Evolutionary conservation across 2,888 invertebrate species (phyloP).

Genomic region (Nemapogon koenigi): DNA sequence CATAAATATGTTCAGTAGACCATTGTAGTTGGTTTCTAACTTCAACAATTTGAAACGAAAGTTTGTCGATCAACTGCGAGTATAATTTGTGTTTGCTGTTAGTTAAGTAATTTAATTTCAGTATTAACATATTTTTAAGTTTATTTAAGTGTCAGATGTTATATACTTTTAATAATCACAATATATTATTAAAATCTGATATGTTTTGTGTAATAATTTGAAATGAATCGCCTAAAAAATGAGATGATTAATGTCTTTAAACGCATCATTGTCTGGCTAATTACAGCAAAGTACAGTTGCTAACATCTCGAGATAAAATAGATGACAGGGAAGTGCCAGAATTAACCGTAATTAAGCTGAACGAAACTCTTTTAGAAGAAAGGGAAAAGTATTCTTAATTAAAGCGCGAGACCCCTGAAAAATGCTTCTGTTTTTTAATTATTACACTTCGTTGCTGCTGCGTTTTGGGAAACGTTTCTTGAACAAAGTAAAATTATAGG

Average conservation of each 20-base stretch:
- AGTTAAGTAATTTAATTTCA: too few relatives aligned
- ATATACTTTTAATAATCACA: too few relatives aligned
- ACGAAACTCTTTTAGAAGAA: conserved; percentile 35
- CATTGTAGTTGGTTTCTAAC: too few relatives aligned
- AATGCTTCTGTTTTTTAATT: conserved; percentile 45
- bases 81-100: too few relatives aligned
- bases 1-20: too few relatives aligned
- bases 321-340: conserved; percentile 31
- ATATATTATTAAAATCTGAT: too few relatives aligned
- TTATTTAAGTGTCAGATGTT: too few relatives aligned
- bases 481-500: not conserved
- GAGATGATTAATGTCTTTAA: conserved; percentile 22
- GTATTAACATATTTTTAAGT: too few relatives aligned
- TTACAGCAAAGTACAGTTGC: conserved; percentile 29
- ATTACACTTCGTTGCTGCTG: conserved; percentile 17
- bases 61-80: too few relatives aligned
- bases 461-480: conserved; percentile 21
- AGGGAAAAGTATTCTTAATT: conserved; percentile 46
- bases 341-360: conserved; percentile 46
- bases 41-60: too few relatives aligned
- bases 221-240: too few relatives aligned
- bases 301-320: conserved; percentile 30
- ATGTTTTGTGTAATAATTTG: too few relatives aligned
- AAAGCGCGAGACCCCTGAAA: conserved; percentile 33
- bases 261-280: conserved; percentile 30